A percentile compares a stretch with the other conserved stretches of the same genome.
Evolutionary conservation across 2,888 invertebrate species (phyloP).

Genomic region (Litoditis marina): DNA sequence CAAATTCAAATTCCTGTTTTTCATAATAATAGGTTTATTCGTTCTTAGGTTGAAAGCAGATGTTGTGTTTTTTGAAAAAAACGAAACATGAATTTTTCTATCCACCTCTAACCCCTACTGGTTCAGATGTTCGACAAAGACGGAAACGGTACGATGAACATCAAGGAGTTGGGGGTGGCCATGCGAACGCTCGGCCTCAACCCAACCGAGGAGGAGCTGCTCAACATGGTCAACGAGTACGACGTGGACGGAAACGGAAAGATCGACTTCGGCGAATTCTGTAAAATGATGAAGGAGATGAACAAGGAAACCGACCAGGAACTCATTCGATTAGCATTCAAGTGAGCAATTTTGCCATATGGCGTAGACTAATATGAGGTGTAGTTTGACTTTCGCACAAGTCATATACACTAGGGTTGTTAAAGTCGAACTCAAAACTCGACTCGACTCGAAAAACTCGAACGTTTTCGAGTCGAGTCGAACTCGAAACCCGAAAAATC

Average conservation of each 20-base stretch:
- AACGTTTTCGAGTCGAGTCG: no score
- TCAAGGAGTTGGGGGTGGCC: constrained; percentile 62
- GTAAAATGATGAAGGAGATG: constrained; percentile 62
- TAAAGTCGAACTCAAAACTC: no score
- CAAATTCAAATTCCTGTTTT: no score
- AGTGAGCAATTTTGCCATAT: constrained; percentile 30
- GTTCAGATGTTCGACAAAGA: constrained; percentile 61
- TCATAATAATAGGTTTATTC: no score
- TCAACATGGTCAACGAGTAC: constrained; percentile 59
- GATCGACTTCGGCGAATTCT: constrained; percentile 62
- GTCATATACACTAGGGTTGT: no score
- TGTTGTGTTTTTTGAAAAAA: no score
- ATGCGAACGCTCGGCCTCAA: constrained; percentile 62
- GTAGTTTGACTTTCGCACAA: no score
- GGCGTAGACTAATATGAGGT: background rate
- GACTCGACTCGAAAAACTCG: no score
- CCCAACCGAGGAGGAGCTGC: constrained; percentile 61
- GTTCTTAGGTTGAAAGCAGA: no score
- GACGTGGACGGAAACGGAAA: constrained; percentile 63
- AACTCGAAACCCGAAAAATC: no score
- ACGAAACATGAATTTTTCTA: no score
- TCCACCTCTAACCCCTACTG: no score
- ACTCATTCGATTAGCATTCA: constrained; percentile 61
- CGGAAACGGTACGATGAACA: constrained; percentile 62
- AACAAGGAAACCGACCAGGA: constrained; percentile 63